phyloP scores from a whole-genome alignment of 2,113 vertebrate genomes.

The Mesembrinibis cayennensis region DNA sequence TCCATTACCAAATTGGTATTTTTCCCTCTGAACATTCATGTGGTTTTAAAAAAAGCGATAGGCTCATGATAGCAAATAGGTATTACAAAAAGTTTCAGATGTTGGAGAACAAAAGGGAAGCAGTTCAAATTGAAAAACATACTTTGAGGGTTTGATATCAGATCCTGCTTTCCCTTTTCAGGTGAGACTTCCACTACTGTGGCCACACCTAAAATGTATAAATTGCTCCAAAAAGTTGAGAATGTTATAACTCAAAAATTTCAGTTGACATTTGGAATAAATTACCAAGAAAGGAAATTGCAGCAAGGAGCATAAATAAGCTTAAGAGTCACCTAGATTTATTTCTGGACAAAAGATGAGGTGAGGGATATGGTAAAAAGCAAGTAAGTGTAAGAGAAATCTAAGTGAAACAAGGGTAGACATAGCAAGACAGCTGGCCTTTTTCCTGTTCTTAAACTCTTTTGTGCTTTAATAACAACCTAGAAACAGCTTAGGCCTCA shows the following conservation, averaged over 20 bases:
- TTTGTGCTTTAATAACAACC: background rate
- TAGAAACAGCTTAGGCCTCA: constrained; percentile 38
- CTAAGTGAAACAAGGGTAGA: background rate
- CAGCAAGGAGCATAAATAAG: background rate
- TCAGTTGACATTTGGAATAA: background rate
- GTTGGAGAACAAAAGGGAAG: background rate
- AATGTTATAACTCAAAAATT: background rate
- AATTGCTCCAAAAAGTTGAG: background rate
- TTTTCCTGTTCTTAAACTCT: background rate
- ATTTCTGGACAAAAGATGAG: background rate
- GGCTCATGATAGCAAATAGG: background rate
- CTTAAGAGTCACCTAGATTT: background rate
- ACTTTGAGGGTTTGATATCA: background rate
- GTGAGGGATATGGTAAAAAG: background rate
- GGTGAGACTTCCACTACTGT: background rate
- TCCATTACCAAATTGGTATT: background rate
- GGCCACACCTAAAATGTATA: background rate
- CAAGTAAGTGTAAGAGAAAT: background rate
- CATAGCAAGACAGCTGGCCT: background rate
- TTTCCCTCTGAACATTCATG: background rate
- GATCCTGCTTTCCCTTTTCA: background rate
- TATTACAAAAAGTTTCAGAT: background rate
- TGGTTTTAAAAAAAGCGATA: background rate
- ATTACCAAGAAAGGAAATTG: background rate
- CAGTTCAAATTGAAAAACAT: background rate